Evolutionary conservation across 2,797 vertebrate genomes (phyloP).

Genomic region (Phataginus tetradactyla): DNA sequence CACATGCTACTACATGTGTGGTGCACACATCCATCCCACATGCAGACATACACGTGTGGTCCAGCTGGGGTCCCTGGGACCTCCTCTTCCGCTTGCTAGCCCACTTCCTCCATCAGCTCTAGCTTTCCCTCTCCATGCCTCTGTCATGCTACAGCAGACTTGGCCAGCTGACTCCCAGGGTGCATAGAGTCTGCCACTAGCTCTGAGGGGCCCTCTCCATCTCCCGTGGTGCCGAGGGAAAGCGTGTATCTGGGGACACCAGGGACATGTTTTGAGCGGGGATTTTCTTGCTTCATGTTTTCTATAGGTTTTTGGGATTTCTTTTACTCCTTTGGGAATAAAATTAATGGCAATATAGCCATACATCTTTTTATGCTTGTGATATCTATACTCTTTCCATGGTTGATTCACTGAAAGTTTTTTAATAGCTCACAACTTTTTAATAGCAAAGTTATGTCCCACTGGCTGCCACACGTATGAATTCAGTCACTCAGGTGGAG

Average conservation of each 20-base stretch:
- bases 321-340: background rate
- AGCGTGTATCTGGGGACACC: background rate
- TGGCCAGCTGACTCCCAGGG: background rate
- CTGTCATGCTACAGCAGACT: background rate
- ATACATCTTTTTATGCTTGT: background rate
- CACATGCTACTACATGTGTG: fast-evolving
- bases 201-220: background rate
- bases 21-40: background rate
- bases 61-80: no score
- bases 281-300: background rate
- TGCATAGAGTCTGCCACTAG: fast-evolving
- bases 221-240: background rate
- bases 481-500: background rate
- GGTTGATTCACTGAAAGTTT: background rate
- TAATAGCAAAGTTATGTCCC: background rate
- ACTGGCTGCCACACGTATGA: background rate
- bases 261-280: background rate
- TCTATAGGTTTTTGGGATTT: background rate
- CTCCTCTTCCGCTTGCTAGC: fast-evolving
- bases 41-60: fast-evolving
- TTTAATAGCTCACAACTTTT: background rate
- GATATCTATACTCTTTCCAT: background rate
- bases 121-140: no score
- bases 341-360: background rate
- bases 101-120: background rate